These are phyloP conservation scores for Sinocyclocheilus grahami DNA, from an alignment of 2,113 vertebrate species.

Conservation along the genomic window DNA sequence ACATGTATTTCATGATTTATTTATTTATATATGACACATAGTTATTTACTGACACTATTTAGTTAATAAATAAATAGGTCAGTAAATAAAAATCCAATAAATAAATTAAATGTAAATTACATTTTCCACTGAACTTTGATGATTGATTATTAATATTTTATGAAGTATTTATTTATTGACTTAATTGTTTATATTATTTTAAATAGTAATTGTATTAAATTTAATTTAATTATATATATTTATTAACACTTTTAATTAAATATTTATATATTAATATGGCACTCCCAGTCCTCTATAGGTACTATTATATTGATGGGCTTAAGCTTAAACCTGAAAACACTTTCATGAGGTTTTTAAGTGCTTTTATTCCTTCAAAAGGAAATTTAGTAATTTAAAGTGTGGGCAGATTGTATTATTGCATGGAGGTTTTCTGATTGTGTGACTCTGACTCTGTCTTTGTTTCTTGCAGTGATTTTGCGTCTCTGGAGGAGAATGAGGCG, in stretches of 20 bases:
- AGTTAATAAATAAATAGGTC: too few relatives aligned
- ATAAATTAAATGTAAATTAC: neutral
- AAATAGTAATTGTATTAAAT: neutral
- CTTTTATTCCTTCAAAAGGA: constrained; percentile 6
- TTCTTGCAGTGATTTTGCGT: constrained; percentile 83
- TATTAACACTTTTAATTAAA: neutral
- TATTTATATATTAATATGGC: neutral
- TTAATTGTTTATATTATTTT: neutral
- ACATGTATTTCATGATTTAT: neutral
- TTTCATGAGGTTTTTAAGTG: neutral
- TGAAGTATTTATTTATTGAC: neutral
- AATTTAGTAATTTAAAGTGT: neutral
- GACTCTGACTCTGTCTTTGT: neutral
- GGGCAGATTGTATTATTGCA: neutral
- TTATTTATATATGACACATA: neutral
- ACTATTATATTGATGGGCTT: neutral
- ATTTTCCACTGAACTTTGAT: neutral
- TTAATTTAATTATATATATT: neutral
- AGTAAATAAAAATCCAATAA: too few relatives aligned
- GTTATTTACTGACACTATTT: neutral
- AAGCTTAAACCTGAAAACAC: too few relatives aligned
- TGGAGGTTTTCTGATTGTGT: neutral
- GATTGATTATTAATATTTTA: neutral
- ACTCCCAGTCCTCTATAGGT: neutral
- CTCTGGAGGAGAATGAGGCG: constrained; percentile 79